These are phyloP conservation scores for Punctoribates punctum DNA, from an alignment of 2,888 invertebrate species.

Conservation along the genomic window DNA sequence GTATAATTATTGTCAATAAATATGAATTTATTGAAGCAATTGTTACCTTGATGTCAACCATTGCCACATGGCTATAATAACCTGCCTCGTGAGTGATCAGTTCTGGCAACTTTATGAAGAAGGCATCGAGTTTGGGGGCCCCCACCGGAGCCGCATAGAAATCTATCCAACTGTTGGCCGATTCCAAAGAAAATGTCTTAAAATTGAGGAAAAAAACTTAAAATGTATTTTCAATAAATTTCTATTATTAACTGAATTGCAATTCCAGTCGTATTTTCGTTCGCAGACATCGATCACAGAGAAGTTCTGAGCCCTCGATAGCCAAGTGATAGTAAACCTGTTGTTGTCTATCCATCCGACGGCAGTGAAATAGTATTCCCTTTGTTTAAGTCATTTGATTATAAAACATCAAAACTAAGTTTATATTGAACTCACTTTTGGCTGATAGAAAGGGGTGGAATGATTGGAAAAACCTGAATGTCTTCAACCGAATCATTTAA, in stretches of 20 bases:
- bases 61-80: slow-evolving; percentile 53
- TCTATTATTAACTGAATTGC: slow-evolving; percentile 44
- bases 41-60: slow-evolving; percentile 50
- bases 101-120: slow-evolving; percentile 52
- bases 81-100: slow-evolving; percentile 47
- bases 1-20: background rate
- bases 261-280: slow-evolving; percentile 45
- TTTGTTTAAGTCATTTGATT: slow-evolving; percentile 48
- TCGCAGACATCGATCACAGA: slow-evolving; percentile 47
- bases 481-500: slow-evolving; percentile 38
- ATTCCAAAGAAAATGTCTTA: slow-evolving; percentile 36
- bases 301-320: slow-evolving; percentile 46
- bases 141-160: slow-evolving; percentile 45
- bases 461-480: slow-evolving; percentile 3
- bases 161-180: slow-evolving; percentile 47
- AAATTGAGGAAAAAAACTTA: background rate
- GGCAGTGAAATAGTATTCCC: slow-evolving; percentile 79
- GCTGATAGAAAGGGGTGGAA: slow-evolving; percentile 3
- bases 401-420: background rate
- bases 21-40: background rate
- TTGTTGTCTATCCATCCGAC: slow-evolving; percentile 83
- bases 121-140: slow-evolving; percentile 48
- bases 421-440: background rate
- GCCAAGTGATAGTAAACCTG: slow-evolving; percentile 69
- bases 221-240: slow-evolving; percentile 36